Evolutionary conservation across 2,888 invertebrate genomes (phyloP).

Genomic region (Crossocerus cetratus): DNA sequence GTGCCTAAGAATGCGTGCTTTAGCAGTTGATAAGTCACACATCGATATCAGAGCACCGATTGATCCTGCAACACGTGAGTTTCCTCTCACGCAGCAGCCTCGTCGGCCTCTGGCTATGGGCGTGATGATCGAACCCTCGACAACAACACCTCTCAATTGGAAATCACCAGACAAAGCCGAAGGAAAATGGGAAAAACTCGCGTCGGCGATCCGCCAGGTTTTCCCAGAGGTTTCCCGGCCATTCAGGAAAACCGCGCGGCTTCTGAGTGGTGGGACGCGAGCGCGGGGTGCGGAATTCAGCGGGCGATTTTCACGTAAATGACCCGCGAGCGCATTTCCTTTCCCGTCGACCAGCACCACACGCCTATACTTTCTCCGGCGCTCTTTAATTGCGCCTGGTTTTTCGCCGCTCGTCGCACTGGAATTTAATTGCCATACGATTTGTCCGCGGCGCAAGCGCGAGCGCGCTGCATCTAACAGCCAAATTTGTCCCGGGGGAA

Average conservation of each 20-base stretch:
- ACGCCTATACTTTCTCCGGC: slow-evolving; percentile 51
- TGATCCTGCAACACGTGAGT: slow-evolving; percentile 17
- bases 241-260: background rate
- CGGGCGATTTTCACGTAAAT: slow-evolving; percentile 42
- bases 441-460: slow-evolving; percentile 36
- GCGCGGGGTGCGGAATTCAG: background rate
- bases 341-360: slow-evolving; percentile 37
- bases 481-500: slow-evolving; percentile 48
- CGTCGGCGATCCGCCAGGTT: background rate
- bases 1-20: too few species aligned
- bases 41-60: background rate
- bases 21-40: slow-evolving; percentile 33
- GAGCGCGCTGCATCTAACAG: slow-evolving; percentile 12
- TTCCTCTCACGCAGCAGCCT: background rate
- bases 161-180: too few species aligned
- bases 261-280: too few species aligned
- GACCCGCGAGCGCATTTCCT: slow-evolving; percentile 46
- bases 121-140: too few species aligned
- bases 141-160: too few species aligned
- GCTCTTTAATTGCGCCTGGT: slow-evolving; percentile 50
- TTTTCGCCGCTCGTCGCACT: slow-evolving; percentile 21
- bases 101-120: slow-evolving; percentile 4
- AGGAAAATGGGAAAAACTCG: background rate
- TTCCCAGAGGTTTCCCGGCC: background rate
- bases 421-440: slow-evolving; percentile 51